These are phyloP conservation scores for Hemibagrus guttatus DNA, from an alignment of 2,797 vertebrate species.

Conservation along the genomic window DNA sequence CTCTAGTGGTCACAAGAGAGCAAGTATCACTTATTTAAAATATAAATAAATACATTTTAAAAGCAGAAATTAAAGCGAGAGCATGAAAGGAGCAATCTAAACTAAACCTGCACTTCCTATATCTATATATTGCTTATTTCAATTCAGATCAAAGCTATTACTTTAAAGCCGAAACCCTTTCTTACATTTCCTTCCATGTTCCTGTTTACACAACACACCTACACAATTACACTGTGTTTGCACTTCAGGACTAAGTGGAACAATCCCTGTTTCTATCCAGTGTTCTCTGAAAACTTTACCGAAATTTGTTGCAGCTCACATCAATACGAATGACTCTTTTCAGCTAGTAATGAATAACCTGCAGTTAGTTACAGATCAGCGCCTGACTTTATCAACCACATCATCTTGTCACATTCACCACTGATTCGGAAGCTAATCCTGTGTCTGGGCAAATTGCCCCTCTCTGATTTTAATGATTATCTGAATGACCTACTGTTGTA, in stretches of 20 bases:
- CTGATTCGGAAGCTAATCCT: neutral
- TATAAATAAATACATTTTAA: neutral
- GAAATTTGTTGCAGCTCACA: neutral
- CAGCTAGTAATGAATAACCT: neutral
- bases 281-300: neutral
- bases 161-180: neutral
- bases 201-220: neutral
- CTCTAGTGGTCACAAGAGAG: slow-evolving; percentile 41
- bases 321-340: neutral
- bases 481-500: neutral
- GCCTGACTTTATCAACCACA: neutral
- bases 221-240: neutral
- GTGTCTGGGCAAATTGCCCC: neutral
- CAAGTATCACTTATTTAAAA: neutral
- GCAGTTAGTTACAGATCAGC: neutral
- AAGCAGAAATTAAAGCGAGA: neutral
- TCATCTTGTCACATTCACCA: neutral
- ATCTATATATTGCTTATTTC: neutral
- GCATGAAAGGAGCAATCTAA: neutral
- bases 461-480: neutral
- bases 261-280: too few relatives aligned
- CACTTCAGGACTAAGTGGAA: neutral
- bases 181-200: neutral
- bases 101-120: neutral
- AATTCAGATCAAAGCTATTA: neutral